Evolutionary conservation across 2,888 invertebrate species (phyloP).

Genomic region (Heliconius aoede): DNA sequence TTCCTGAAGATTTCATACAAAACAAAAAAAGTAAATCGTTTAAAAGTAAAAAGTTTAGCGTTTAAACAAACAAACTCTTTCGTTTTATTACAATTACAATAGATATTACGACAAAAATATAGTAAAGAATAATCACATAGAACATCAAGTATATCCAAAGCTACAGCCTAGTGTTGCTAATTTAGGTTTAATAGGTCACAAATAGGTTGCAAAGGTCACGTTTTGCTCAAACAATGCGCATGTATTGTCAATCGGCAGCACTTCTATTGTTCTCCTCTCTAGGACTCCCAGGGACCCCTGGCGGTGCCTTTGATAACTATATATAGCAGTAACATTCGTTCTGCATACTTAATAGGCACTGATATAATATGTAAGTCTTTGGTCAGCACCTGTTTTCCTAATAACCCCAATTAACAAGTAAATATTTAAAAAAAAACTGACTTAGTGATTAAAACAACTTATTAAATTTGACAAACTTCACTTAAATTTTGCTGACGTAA

Average conservation of each 20-base stretch:
- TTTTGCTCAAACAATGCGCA: slow-evolving; percentile 6
- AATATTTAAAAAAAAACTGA: not conserved
- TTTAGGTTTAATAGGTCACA: slow-evolving; percentile 12
- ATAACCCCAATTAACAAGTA: not conserved
- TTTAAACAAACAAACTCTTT: no score
- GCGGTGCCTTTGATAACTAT: slow-evolving; percentile 6
- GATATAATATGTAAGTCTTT: not conserved
- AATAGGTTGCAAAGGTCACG: not conserved
- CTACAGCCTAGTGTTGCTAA: not conserved
- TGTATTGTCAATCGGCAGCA: not conserved
- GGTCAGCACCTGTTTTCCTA: not conserved
- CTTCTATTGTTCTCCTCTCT: slow-evolving; percentile 1
- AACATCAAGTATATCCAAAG: not conserved
- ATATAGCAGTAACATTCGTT: not conserved
- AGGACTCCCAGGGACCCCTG: slow-evolving; percentile 11
- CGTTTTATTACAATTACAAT: no score
- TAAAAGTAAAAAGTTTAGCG: no score
- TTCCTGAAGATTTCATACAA: no score
- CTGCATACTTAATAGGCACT: not conserved
- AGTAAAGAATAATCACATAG: not conserved
- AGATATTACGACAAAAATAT: not conserved
- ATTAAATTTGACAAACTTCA: no score
- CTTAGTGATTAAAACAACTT: no score
- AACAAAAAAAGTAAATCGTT: no score
- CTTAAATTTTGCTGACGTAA: no score